phyloP scores from a whole-genome alignment of 2,888 invertebrate genomes.

The Tinea semifulvella region DNA sequence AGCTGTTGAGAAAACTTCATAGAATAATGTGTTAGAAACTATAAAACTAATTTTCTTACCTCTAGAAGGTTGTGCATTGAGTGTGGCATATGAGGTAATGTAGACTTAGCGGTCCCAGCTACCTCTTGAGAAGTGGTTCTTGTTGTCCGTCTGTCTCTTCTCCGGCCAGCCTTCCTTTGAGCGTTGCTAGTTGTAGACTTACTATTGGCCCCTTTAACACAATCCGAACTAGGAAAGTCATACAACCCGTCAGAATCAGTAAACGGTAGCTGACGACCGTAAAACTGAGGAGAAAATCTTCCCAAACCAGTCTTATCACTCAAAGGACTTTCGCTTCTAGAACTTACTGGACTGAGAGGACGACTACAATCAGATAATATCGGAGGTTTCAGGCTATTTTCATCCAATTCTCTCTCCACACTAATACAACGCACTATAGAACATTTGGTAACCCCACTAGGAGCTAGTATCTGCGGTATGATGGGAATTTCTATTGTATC shows the following conservation, averaged over 20 bases:
- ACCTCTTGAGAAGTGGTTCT: conserved; percentile 57
- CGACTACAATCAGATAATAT: conserved; percentile 69
- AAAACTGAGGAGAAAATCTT: conserved; percentile 76
- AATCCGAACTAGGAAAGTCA: conserved; percentile 82
- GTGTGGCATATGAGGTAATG: conserved; percentile 61
- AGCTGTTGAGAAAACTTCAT: too few relatives aligned
- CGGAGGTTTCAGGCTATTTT: conserved; percentile 50
- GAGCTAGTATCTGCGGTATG: conserved; percentile 38
- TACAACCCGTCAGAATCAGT: conserved; percentile 84
- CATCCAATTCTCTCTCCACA: conserved; percentile 63
- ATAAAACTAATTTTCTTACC: conserved; percentile 33
- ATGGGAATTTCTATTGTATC: conserved; percentile 54
- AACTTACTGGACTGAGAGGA: conserved; percentile 77
- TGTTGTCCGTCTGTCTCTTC: conserved; percentile 69
- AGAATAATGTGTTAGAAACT: too few relatives aligned
- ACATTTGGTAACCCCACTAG: conserved; percentile 59
- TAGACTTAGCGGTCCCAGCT: conserved; percentile 60
- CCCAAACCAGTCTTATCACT: conserved; percentile 76
- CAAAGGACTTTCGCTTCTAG: conserved; percentile 80
- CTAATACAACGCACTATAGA: conserved; percentile 65
- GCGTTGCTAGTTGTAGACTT: conserved; percentile 52
- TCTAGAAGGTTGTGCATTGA: conserved; percentile 70
- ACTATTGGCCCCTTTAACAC: conserved; percentile 64
- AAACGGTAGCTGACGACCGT: conserved; percentile 74
- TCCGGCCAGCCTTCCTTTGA: conserved; percentile 69